These are phyloP conservation scores for Oscheius sp. DNA, from an alignment of 2,888 invertebrate species.

Conservation along the genomic window DNA sequence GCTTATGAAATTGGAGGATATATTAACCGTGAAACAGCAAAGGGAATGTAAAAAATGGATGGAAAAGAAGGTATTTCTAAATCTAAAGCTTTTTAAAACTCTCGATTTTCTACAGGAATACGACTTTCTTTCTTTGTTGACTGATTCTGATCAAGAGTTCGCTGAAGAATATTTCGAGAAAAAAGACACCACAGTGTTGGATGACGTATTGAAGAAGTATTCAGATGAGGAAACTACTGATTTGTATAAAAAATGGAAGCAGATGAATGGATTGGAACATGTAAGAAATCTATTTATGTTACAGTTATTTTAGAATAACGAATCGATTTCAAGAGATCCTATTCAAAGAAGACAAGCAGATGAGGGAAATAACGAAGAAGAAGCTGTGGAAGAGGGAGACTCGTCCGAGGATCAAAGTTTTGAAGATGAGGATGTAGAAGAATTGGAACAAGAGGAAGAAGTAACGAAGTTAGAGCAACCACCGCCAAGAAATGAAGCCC, in stretches of 20 bases:
- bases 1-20: neutral
- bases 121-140: neutral
- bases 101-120: neutral
- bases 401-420: no score
- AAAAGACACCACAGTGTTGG: neutral
- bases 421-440: no score
- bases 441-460: no score
- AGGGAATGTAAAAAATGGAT: neutral
- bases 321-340: no score
- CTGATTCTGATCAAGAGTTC: neutral
- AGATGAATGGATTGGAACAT: neutral
- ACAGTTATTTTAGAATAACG: no score
- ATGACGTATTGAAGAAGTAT: neutral
- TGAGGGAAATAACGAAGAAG: no score
- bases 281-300: no score
- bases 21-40: neutral
- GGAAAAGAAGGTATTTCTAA: constrained; percentile 6
- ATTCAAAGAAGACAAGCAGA: no score
- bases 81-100: neutral
- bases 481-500: no score
- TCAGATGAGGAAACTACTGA: neutral
- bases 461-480: no score
- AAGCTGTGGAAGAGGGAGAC: no score
- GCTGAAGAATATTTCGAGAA: constrained; percentile 1
- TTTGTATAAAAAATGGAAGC: neutral